Base-by-base conservation (phyloP, 2,888 invertebrate species). In the Malthinus seriepunctatus region DNA sequence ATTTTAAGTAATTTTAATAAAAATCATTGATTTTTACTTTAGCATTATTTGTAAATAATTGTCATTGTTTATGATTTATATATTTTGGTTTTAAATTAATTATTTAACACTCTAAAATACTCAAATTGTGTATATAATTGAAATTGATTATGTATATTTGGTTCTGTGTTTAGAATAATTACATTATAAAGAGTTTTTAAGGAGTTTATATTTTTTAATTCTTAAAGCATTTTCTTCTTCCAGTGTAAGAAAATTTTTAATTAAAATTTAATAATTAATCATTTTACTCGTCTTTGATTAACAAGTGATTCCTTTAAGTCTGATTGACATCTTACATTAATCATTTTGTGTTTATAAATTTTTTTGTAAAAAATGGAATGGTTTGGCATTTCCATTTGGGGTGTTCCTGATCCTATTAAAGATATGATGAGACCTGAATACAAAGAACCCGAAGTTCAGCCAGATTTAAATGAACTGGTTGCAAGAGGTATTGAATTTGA, bases 301-400 rank as follows among this genome's bases (percentile, higher is more conserved):
- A n/a, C n/a, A n/a, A 23, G 23, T 23, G 23, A 23, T 23, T 23
- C 5, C 5, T 23, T 23, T 23, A 23, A 23, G 23, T 23, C 23
- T 23, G 23, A 23, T 23, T 23, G 23, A 23, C 12, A n/a, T 42
- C 14, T 7, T 3, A 11, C 23, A 7, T n/a, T 9, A 10, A 2
- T 2, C 7, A 33, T 33, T 1, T 35, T 35, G 10, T 35, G 35
- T 35, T 35, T 10, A 42, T 15, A 11, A 23, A 2, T 11, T 9
- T 9, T n/a, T n/a, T n/a, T 5, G 14, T 42, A 15, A 45, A 32
- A 32, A 48, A 84, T 84, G 83, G 83, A 84, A 66, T 84, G 83
- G 72, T 83, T 84, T 67, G 84, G 83, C 15, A 57, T 81, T 14
- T 82, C 83, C 44, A 63, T 69, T 31, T 81, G 78, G 66, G 84